Percentiles rank a stretch among this genome's conserved stretches.
phyloP scores from a whole-genome alignment of 2,888 invertebrate species.

The Syrista parreyssii region DNA sequence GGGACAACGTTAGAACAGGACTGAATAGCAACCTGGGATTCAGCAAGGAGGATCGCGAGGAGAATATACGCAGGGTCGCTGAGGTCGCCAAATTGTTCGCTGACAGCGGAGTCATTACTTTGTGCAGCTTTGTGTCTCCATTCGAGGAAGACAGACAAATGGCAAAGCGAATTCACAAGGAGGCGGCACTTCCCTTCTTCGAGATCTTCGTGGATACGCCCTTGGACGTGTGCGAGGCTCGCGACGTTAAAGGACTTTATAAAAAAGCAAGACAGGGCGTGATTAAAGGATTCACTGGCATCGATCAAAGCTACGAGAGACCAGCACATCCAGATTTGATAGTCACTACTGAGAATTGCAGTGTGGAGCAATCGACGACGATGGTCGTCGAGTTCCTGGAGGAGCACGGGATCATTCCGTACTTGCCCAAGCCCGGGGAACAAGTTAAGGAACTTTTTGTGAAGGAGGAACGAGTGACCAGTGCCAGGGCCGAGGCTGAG shows the following conservation, averaged over 20 bases:
- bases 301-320: conserved; percentile 91
- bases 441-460: conserved; percentile 83
- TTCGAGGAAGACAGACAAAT: conserved; percentile 91
- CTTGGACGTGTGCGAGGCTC: conserved; percentile 88
- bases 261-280: conserved; percentile 94
- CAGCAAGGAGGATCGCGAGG: conserved; percentile 91
- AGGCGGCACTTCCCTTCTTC: conserved; percentile 86
- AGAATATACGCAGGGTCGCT: conserved; percentile 95
- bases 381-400: conserved; percentile 86
- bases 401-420: conserved; percentile 73
- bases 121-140: conserved; percentile 98
- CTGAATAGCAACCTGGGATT: conserved; percentile 96
- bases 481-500: conserved; percentile 77
- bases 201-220: conserved; percentile 98
- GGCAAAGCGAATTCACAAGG: conserved; percentile 89
- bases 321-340: conserved; percentile 87
- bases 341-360: conserved; percentile 82
- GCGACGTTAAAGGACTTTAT: conserved; percentile 97
- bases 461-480: conserved; percentile 72
- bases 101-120: conserved; percentile 93
- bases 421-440: conserved; percentile 58
- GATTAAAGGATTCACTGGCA: conserved; percentile 88
- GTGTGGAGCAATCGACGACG: conserved; percentile 87
- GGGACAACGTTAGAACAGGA: conserved; percentile 96
- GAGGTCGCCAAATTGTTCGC: conserved; percentile 97